Evolutionary conservation across 2,113 vertebrate species (phyloP).

Genomic region (Raja brachyura): DNA sequence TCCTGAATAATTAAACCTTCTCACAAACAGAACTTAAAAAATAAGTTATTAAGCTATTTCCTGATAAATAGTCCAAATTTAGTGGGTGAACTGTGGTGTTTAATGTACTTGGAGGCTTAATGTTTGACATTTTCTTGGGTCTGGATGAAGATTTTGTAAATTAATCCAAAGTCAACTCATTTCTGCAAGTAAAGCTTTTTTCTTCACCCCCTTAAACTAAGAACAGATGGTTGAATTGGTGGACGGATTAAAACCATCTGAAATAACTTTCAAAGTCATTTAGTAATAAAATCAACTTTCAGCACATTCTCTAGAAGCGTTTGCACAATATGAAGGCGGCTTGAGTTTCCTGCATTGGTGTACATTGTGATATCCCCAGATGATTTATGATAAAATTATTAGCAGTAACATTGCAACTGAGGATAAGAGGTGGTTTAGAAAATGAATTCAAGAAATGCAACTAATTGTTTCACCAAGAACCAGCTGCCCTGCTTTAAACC

Average conservation of each 20-base stretch:
- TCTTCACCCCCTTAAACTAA: background rate
- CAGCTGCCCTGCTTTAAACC: background rate
- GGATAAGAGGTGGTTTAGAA: background rate
- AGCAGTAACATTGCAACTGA: background rate
- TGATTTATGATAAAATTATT: background rate
- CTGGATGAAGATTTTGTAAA: conserved; percentile 11
- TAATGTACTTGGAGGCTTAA: background rate
- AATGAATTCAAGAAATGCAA: background rate
- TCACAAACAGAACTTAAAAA: background rate
- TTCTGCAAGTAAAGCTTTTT: conserved; percentile 7
- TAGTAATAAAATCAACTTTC: conserved; percentile 38
- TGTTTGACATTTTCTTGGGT: conserved; percentile 30
- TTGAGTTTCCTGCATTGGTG: background rate
- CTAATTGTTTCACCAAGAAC: background rate
- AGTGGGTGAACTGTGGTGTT: background rate
- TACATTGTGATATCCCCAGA: background rate
- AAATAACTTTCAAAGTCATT: conserved; percentile 37
- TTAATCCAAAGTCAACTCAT: conserved; percentile 28
- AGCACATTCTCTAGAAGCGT: conserved; percentile 34
- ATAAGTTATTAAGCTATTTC: background rate
- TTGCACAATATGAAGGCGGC: background rate
- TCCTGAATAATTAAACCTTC: background rate
- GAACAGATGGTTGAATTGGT: conserved; percentile 27
- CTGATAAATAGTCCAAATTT: background rate
- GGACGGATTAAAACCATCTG: conserved; percentile 36